These are phyloP conservation scores for Streptopelia turtur DNA, from an alignment of 2,797 vertebrate genomes.

Conservation along the genomic window DNA sequence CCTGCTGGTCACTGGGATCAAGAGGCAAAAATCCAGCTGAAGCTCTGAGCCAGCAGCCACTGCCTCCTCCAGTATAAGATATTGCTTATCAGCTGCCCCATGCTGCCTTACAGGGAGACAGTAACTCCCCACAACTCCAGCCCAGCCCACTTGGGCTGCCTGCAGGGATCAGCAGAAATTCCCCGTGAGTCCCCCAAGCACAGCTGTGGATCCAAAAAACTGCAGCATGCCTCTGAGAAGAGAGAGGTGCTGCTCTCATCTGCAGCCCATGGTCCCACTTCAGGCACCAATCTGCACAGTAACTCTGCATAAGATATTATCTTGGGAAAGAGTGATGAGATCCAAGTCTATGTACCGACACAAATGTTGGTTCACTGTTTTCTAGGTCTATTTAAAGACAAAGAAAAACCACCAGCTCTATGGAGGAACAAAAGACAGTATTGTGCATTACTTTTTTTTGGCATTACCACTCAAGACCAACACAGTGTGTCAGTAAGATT, in stretches of 20 bases:
- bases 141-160: not conserved
- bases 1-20: not conserved
- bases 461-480: not conserved
- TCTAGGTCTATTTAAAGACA: not conserved
- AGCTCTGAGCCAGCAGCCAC: not conserved
- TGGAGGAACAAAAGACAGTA: not conserved
- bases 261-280: not conserved
- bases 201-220: not conserved
- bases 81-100: not conserved
- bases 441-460: not conserved
- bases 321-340: not conserved
- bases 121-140: not conserved
- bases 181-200: not conserved
- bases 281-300: not conserved
- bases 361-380: not conserved
- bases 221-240: not conserved
- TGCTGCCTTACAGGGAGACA: not conserved
- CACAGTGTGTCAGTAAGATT: not conserved
- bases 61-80: not conserved
- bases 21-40: not conserved
- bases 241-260: not conserved
- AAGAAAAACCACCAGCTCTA: not conserved
- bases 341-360: rapidly evolving
- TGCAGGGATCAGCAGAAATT: not conserved
- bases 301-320: not conserved